Base-by-base conservation (phyloP, 2,888 invertebrate species). In the Sipha maydis region DNA sequence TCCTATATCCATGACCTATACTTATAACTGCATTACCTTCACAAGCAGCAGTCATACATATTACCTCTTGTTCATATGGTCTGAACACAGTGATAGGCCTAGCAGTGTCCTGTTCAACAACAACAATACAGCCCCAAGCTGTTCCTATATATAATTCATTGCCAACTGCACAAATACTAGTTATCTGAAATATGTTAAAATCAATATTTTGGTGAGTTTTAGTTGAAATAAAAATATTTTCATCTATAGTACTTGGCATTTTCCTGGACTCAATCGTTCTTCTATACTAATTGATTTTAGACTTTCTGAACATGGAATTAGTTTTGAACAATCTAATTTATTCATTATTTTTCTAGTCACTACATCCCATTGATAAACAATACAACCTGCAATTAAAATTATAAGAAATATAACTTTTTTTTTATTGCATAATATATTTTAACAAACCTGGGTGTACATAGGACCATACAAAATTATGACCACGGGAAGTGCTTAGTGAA, bases 41-140 rank as follows among this genome's bases (percentile, higher is more conserved):
- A 0, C 92, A 92, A 89, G 95, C 92, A 0, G 95, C 92, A 75
- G 95, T 92, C 89, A 96, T 95, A 0, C 94, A 93, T 85, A 93
- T 93, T 25, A 95, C 94, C 92, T 97, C 96, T 90, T 96, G 96
- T 92, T 97, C 96, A 91, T 96, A 97, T 0, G 98, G 97, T 71
- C 98, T 93, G 93, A 98, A 98, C n/a, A 98, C 96, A 7, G 97
- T 97, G 89, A 98, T 95, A 0, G 98, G 98, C 4, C 96, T 93
- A 90, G 98, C 93, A 0, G 95, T 94, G 89, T 93, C 93, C 31
- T 95, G 94, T 92, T 98, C 97, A 0, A 97, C 97, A 11, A 98
- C 96, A 85, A 99, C 96, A 78, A 99, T 93, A 92, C 98, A 97
- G 41, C 99, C 99, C 96, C 97, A 97, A 14, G 97, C 97, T 0